Base-by-base conservation (phyloP, 2,888 invertebrate species). In the Ectemnius lituratus region DNA sequence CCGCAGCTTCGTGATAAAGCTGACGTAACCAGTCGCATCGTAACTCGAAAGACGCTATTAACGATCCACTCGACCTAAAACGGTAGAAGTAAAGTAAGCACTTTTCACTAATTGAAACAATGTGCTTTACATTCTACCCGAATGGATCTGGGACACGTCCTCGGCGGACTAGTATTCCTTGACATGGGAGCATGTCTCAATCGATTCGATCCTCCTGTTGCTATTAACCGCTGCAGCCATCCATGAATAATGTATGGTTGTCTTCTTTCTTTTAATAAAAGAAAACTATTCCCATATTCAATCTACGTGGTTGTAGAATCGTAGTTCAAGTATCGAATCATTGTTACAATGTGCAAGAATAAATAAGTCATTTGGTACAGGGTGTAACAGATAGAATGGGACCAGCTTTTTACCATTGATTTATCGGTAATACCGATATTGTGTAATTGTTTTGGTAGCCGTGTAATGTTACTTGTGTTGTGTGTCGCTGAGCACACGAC, bases 121-220 rank as follows among this genome's bases (percentile, higher is more conserved):
- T 58, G 13, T 18, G 58, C 8, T 20, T 27, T 52, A 52, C 14
- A 52, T 52, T 52, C 16, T 52, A 16, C 5, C 4, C 37, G 37
- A 8, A 37, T 16, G 52, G 52, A 52, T 52, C 37, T 23, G 27
- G 65, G 62, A 75, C 49, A 62, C 62, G 47, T 49, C 52, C 67
- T 61, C 20, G 67, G 70, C 47, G 63, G 70, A 67, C 66, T 58
- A 57, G 75, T 46, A 28, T 16, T 68, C 71, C 71, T 77, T 75
- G 76, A 77, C 75, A 75, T 63, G 46, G 45, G 61, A 49, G 68
- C 58, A 56, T 66, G 70, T 70, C 75, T 69, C 72, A 52, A 75
- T 67, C 62, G 13, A 20, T 16, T 59, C 64, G 60, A 69, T 57
- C 61, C 46, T 58, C 62, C 57, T 60, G 57, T 67, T 27, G 20